A percentile compares a stretch with the other conserved stretches of the same genome.
These are phyloP conservation scores for Uria lomvia DNA, from an alignment of 2,113 vertebrate genomes.

Conservation along the genomic window DNA sequence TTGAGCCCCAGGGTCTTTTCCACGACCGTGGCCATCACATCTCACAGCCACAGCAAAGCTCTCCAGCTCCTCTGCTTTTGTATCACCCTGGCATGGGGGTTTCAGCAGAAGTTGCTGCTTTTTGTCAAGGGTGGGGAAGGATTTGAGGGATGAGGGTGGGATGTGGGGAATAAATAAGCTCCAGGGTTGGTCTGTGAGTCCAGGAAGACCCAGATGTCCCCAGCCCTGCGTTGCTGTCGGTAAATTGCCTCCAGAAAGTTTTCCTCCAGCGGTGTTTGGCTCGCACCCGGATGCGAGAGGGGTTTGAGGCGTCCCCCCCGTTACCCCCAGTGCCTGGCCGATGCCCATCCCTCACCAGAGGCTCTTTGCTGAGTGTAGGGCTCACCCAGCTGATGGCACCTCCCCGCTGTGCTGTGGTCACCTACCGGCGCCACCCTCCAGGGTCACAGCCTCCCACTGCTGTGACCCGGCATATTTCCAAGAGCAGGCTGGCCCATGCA, in stretches of 20 bases:
- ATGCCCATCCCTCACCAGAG: neutral
- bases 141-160: neutral
- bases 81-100: no score
- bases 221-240: neutral
- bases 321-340: accelerated
- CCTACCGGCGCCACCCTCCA: neutral
- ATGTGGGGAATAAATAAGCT: neutral
- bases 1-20: neutral
- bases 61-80: neutral
- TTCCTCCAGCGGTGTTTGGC: neutral
- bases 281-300: neutral
- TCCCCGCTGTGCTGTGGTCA: neutral
- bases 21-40: accelerated
- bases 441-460: neutral
- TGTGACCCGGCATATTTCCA: neutral
- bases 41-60: neutral
- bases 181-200: neutral
- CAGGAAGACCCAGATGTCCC: neutral
- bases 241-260: neutral
- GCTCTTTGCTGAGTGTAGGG: neutral
- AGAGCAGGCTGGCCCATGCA: accelerated
- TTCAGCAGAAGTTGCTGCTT: neutral
- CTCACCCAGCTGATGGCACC: neutral
- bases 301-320: neutral
- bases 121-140: neutral